Base-by-base conservation (phyloP, 1,140 invertebrate genomes). In the Aphis craccivora region DNA sequence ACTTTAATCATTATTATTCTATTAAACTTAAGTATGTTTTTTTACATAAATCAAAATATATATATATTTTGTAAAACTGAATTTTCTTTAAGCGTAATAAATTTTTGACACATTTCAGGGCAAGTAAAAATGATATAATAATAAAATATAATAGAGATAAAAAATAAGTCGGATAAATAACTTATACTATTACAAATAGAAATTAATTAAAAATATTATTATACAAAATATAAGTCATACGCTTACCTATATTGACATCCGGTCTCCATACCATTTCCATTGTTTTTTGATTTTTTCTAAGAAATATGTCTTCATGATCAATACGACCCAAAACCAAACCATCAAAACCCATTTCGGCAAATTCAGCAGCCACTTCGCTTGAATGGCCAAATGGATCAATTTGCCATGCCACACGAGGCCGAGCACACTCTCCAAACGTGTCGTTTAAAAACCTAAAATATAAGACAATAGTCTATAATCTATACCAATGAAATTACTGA, bases 311-410 rank as follows among this genome's bases (percentile, higher is more conserved):
- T 94, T 97, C 96, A 95, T 97, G 98, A 95, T 99, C 98, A 25
- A 99, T 96, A 84, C 99, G 96, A 2, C 97, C 98, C 94, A 99
- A 97, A 94, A 99, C 98, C 60, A 99, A 95, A 0, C 98, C 98
- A 95, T 99, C 98, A 95, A 97, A 99, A 3, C 97, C 97, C 96
- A 98, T 96, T 91, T 97, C 97, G 0, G 98, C 97, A 94, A 99
- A 97, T 2, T 99, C 95, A 0, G 98, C 98, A 0, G 98, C 98
- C 95, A 97, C 97, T 95, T 99, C 98, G 45, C 97, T 95, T 0
- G 98, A 98, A 95, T 99, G 98, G 0, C 98, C 98, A 94, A 99
- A 99, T 0, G 98, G 98, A 96, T 99, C 98, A 87, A 99, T 99
- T 95, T 99, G 98, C 98, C 98, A 99, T 7, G 97, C 98, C 22